Conservation (phyloP, 2,113 vertebrate species). For the Lagenorhynchus albirostris region DNA sequence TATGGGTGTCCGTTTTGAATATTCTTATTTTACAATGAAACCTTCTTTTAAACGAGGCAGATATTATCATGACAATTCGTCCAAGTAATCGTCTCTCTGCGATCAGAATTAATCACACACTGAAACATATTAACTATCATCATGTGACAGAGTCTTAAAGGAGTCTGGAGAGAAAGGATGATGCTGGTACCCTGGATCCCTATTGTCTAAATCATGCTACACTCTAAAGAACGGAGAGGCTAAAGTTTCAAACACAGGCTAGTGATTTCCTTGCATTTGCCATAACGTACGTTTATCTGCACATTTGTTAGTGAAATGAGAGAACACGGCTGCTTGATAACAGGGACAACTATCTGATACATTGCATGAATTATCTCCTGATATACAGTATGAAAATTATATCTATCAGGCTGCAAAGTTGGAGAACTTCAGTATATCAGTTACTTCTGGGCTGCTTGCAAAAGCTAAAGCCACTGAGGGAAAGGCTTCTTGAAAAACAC, state of each 20-base stretch:
- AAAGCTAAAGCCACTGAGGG: background rate
- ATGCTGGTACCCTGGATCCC: background rate
- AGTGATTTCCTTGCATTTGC: constrained; percentile 69
- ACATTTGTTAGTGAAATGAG: constrained; percentile 72
- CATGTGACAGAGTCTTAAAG: constrained; percentile 44
- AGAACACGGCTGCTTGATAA: constrained; percentile 38
- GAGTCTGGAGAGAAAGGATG: constrained; percentile 28
- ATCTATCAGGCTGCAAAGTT: background rate
- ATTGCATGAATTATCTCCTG: constrained; percentile 33
- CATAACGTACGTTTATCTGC: constrained; percentile 65
- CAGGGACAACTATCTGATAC: constrained; percentile 18
- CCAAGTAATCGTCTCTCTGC: constrained; percentile 41
- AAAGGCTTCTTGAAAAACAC: constrained; percentile 52
- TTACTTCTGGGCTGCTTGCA: background rate
- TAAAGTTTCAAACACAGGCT: constrained; percentile 36
- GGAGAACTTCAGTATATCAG: rapidly evolving
- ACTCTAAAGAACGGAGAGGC: constrained; percentile 31
- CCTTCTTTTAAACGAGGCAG: background rate
- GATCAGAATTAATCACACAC: constrained; percentile 70
- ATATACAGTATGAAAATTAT: background rate
- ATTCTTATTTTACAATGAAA: constrained; percentile 4
- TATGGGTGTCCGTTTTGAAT: background rate
- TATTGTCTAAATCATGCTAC: constrained; percentile 61
- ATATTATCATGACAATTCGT: background rate
- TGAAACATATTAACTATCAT: constrained; percentile 49